Conservation (phyloP, 2,797 vertebrate species). For the Neosalanx taihuensis region DNA sequence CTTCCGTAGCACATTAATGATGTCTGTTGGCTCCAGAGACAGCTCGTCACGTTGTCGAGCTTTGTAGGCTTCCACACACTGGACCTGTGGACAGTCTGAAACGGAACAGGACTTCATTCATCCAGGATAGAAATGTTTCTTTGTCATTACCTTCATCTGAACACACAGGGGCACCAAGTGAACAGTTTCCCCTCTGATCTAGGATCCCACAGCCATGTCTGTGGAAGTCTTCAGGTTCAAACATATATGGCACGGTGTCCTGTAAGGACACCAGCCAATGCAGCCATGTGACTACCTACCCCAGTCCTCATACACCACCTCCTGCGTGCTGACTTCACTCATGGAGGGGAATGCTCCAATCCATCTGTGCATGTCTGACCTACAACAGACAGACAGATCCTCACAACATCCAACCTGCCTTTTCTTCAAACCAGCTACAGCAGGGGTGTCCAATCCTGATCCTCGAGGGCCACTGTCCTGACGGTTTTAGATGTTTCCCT, state of each 20-base stretch:
- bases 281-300: slow-evolving; percentile 57
- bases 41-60: slow-evolving; percentile 81
- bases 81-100: slow-evolving; percentile 87
- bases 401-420: neutral
- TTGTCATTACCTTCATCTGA: too few species aligned
- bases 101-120: neutral
- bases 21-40: slow-evolving; percentile 76
- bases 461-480: too few species aligned
- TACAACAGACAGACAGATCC: slow-evolving; percentile 28
- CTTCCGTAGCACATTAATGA: slow-evolving; percentile 81
- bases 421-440: neutral
- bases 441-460: too few species aligned
- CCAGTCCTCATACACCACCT: slow-evolving; percentile 78
- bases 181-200: neutral
- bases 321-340: slow-evolving; percentile 50
- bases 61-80: slow-evolving; percentile 77
- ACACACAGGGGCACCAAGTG: neutral
- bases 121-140: slow-evolving; percentile 9
- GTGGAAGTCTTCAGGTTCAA: neutral
- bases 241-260: neutral
- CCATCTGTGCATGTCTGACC: slow-evolving; percentile 80
- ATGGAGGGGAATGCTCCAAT: slow-evolving; percentile 72
- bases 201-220: neutral
- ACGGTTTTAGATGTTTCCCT: too few species aligned
- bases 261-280: neutral